Conservation (phyloP, 1,140 invertebrate species). For the Gryon sp. region DNA sequence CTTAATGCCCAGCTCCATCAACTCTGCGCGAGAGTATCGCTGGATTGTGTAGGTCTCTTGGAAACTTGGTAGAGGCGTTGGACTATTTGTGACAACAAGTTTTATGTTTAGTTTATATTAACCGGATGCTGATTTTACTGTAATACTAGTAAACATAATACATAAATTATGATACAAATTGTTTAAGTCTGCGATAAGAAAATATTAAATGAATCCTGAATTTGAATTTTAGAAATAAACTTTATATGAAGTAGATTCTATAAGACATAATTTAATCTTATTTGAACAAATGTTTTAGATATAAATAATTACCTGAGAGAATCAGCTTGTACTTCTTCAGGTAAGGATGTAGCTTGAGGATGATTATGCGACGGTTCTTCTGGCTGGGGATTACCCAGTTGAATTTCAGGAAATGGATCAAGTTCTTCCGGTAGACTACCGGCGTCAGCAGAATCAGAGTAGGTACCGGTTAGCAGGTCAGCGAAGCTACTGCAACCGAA, state of each 20-base stretch:
- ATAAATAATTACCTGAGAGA: constrained; percentile 72
- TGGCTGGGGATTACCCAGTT: constrained; percentile 72
- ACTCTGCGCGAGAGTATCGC: constrained; percentile 82
- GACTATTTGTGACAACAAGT: constrained; percentile 69
- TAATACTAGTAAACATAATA: no score
- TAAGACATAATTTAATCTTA: no score
- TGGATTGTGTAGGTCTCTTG: constrained; percentile 91
- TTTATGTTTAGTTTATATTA: neutral
- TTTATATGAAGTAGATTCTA: no score
- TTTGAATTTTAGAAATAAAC: no score
- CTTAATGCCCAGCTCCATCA: constrained; percentile 83
- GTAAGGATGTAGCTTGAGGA: constrained; percentile 74
- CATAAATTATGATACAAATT: no score
- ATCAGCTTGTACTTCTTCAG: constrained; percentile 77
- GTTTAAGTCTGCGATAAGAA: no score
- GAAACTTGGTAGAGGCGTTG: constrained; percentile 88
- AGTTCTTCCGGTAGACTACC: constrained; percentile 78
- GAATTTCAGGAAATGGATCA: constrained; percentile 79
- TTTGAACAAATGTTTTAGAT: neutral
- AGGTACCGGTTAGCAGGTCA: constrained; percentile 82
- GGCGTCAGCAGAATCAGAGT: constrained; percentile 78
- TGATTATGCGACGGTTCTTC: constrained; percentile 70
- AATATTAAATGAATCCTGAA: no score
- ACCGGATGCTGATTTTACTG: neutral
- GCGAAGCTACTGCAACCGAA: constrained; percentile 84